phyloP scores from a whole-genome alignment of 2,797 vertebrate genomes.

The Otolemur crassicaudatus region DNA sequence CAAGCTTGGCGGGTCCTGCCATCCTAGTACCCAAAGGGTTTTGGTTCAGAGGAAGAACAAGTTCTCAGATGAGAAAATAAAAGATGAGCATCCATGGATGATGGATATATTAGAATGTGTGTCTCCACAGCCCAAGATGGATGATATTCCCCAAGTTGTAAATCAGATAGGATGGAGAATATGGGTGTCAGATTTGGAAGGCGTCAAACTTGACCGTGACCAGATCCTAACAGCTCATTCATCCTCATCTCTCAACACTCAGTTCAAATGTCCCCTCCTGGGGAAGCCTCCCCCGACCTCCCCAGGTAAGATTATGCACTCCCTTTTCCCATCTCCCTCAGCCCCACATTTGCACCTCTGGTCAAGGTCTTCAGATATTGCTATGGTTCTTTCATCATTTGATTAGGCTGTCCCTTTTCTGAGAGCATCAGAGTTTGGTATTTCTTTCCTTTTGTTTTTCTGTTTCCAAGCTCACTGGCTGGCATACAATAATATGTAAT shows the following conservation, averaged over 20 bases:
- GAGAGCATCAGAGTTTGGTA: not conserved
- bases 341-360: not conserved
- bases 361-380: not conserved
- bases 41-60: not conserved
- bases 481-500: not conserved
- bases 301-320: constrained; percentile 21
- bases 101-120: not conserved
- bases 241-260: constrained; percentile 56
- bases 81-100: not conserved
- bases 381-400: not conserved
- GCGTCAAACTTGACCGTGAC: not conserved
- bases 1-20: not conserved
- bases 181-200: not conserved
- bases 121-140: not conserved
- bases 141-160: not conserved
- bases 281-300: constrained; percentile 9
- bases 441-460: constrained; percentile 36
- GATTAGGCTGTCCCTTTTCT: not conserved
- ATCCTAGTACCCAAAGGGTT: not conserved
- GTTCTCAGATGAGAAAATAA: constrained; percentile 21
- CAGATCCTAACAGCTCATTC: not conserved
- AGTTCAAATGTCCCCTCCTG: not conserved
- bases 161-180: not conserved
- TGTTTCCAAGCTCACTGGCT: not conserved
- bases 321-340: not conserved